A percentile compares a stretch with the other conserved stretches of the same genome.
Conservation (phyloP, 2,113 vertebrate genomes). For the Rana temporaria region DNA sequence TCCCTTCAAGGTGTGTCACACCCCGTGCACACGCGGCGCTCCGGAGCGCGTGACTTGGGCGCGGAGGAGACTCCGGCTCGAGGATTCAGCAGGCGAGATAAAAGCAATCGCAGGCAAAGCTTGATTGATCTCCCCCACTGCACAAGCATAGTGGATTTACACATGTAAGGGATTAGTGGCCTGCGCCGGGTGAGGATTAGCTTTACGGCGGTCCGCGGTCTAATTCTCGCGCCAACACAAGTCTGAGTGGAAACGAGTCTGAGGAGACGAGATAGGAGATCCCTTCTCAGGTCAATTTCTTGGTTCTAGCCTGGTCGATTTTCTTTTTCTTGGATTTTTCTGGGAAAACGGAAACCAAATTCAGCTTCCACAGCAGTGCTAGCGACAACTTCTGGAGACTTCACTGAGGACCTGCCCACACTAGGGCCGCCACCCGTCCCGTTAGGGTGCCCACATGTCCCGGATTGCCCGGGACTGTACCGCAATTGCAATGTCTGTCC, state of each 20-base stretch:
- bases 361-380: too few relatives aligned
- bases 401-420: too few relatives aligned
- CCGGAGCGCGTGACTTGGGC: too few relatives aligned
- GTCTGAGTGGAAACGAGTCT: constrained; percentile 25
- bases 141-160: constrained; percentile 44
- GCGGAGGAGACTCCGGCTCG: neutral
- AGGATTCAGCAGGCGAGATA: constrained; percentile 43
- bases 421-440: too few relatives aligned
- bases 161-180: constrained; percentile 51
- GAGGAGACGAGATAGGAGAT: constrained; percentile 18
- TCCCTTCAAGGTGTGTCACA: neutral
- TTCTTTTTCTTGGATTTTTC: too few relatives aligned
- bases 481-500: too few relatives aligned
- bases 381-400: too few relatives aligned
- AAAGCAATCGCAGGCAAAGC: constrained; percentile 44
- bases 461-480: too few relatives aligned
- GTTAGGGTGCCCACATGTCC: too few relatives aligned
- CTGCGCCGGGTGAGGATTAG: constrained; percentile 44
- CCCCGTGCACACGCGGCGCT: neutral
- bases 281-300: constrained; percentile 14
- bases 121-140: constrained; percentile 43
- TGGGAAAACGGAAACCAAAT: too few relatives aligned
- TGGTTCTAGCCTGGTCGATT: neutral
- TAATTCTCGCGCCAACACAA: constrained; percentile 17
- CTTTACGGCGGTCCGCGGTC: constrained; percentile 8